Conservation (phyloP, 2,113 vertebrate species). For the Antechinus flavipes region DNA sequence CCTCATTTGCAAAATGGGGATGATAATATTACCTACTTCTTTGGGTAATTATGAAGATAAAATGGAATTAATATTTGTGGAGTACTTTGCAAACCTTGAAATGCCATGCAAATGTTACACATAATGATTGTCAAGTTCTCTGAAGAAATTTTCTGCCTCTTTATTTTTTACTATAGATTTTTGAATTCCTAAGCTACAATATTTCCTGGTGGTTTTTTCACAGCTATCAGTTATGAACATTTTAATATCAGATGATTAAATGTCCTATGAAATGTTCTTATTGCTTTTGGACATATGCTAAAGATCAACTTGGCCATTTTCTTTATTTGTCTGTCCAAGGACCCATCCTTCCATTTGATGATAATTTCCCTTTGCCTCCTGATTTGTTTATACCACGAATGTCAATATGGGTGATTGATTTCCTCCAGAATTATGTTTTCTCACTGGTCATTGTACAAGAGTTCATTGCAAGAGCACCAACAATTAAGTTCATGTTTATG, state of each 20-base stretch:
- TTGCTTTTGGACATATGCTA: neutral
- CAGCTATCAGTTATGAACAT: neutral
- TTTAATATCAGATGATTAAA: neutral
- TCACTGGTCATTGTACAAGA: neutral
- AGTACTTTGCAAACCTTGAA: neutral
- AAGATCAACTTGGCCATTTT: neutral
- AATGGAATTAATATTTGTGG: neutral
- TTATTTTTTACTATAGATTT: neutral
- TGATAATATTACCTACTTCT: neutral
- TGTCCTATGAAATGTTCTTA: neutral
- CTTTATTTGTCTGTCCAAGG: neutral
- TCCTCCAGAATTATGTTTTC: neutral
- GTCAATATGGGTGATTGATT: neutral
- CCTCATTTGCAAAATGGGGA: neutral
- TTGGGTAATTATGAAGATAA: neutral
- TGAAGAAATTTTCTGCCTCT: neutral
- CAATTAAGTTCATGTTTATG: neutral
- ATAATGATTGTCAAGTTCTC: neutral
- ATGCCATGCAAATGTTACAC: neutral
- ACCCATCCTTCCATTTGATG: neutral
- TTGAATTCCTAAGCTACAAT: neutral
- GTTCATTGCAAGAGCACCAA: neutral
- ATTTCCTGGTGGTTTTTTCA: neutral
- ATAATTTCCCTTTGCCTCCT: neutral
- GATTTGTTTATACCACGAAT: neutral